These are phyloP conservation scores for Paramuricea clavata DNA, from an alignment of 92 coral and sea anemone species.

Conservation along the genomic window DNA sequence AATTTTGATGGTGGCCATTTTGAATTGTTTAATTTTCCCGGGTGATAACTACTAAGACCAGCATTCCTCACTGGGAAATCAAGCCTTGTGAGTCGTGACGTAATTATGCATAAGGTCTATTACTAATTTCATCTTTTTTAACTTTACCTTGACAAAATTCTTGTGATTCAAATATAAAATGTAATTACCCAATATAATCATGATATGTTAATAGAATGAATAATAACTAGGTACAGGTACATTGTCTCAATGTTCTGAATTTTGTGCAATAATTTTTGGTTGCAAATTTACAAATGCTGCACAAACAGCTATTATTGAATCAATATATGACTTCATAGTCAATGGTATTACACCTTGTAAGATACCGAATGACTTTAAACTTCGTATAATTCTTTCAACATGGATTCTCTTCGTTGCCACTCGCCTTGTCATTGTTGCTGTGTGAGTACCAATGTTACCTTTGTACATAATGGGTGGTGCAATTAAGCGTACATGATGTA, in stretches of 20 bases:
- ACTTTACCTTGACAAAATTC: too few relatives aligned
- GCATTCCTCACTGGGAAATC: too few relatives aligned
- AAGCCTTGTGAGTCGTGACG: too few relatives aligned
- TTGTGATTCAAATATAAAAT: too few relatives aligned
- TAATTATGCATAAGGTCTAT: too few relatives aligned
- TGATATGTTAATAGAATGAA: too few relatives aligned
- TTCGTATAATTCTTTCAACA: slow-evolving; percentile 26
- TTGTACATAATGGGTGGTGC: slow-evolving; percentile 70
- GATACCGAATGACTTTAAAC: slow-evolving; percentile 7
- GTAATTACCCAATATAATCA: too few relatives aligned
- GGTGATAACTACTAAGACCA: too few relatives aligned
- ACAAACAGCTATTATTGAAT: neutral
- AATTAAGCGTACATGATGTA: slow-evolving; percentile 46
- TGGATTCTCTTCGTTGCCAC: slow-evolving; percentile 39
- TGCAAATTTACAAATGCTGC: neutral
- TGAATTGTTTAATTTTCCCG: too few relatives aligned
- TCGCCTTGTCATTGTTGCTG: slow-evolving; percentile 60
- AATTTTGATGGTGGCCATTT: too few relatives aligned
- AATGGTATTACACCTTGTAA: neutral
- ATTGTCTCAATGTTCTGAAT: neutral
- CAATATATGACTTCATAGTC: neutral
- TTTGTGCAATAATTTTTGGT: neutral
- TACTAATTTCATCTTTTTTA: too few relatives aligned
- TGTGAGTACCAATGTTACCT: slow-evolving; percentile 34
- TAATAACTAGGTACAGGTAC: too few relatives aligned